Conservation (phyloP, 2,113 vertebrate species). For the Cebidichthys violaceus region DNA sequence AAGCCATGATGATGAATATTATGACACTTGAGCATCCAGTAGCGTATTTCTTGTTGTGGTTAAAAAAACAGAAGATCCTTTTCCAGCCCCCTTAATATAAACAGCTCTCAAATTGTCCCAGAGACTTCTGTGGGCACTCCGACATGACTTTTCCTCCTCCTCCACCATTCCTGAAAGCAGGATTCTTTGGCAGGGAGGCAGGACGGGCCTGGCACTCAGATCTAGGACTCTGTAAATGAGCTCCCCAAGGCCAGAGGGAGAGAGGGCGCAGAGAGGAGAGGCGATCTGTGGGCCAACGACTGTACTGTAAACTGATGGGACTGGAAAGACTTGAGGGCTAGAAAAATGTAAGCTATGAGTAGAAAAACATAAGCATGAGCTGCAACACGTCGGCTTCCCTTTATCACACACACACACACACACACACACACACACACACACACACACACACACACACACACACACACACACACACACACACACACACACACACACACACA, state of each 20-base stretch:
- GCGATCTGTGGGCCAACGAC: constrained; percentile 1
- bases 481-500: background rate
- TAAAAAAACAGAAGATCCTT: constrained; percentile 12
- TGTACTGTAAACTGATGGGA: constrained; percentile 43
- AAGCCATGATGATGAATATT: constrained; percentile 25
- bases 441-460: constrained; percentile 19
- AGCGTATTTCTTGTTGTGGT: constrained; percentile 25
- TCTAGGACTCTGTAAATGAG: constrained; percentile 40
- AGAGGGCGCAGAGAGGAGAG: constrained; percentile 20
- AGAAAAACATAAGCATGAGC: constrained; percentile 28
- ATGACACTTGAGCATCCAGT: constrained; percentile 44
- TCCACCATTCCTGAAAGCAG: constrained; percentile 54
- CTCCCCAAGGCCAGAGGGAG: constrained; percentile 26
- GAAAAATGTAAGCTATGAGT: constrained; percentile 55
- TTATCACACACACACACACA: constrained; percentile 19
- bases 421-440: background rate
- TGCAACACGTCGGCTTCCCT: background rate
- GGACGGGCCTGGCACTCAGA: constrained; percentile 34
- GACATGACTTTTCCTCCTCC: constrained; percentile 39
- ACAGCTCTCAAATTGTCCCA: constrained; percentile 60
- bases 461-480: background rate
- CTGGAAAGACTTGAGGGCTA: constrained; percentile 47
- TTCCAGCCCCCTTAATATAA: constrained; percentile 48
- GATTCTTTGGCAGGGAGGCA: constrained; percentile 59
- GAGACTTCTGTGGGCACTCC: constrained; percentile 46